Base-by-base conservation (phyloP, 1,140 invertebrate genomes). In the Grapholita molesta region DNA sequence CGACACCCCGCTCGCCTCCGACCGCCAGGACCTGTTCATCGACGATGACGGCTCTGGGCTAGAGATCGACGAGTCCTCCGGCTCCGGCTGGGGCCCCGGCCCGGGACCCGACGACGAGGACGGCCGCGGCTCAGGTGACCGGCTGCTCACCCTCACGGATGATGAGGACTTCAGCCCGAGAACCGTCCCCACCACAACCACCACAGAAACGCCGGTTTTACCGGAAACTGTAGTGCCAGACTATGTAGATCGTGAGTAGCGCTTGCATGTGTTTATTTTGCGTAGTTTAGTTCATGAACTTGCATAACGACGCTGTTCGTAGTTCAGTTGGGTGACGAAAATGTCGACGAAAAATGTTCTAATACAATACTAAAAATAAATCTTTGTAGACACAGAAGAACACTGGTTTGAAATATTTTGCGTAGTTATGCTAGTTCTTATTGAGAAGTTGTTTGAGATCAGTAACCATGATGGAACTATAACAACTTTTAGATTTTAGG, bases 91-190 rank as follows among this genome's bases (percentile, higher is more conserved):
- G 88, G 92, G 92, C 35, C 84, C 91, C 35, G 91, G 90, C 48
- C 89, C 88, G 57, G 91, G 91, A 11, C 82, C 82, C 64, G 90
- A 92, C 90, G 91, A 92, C 91, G 91, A 92, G 70, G 91, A 92
- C 88, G 79, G 73, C 69, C 82, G 84, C 71, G 85, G 85, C 72
- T 89, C 88, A 90, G 89, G 88, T 90, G 87, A 87, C 76, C 72
- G 76, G n/a, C 78, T 78, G 53, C 72, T 74, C 75, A 77, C 55
- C 66, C 83, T 78, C 18, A 73, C 78, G 55, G 88, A 88, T 82
- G 89, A 90, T 80, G 86, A 90, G 72, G 86, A 91, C 81, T 87
- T 82, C 75, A 32, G 57, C 76, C 70, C 65, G 55, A 48, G 7
- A 21, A 21, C 42, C 18, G n/a, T 21, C 42, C 42, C 42, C 42